phyloP scores from a whole-genome alignment of 2,888 invertebrate genomes.

The Perithous albicinctus region DNA sequence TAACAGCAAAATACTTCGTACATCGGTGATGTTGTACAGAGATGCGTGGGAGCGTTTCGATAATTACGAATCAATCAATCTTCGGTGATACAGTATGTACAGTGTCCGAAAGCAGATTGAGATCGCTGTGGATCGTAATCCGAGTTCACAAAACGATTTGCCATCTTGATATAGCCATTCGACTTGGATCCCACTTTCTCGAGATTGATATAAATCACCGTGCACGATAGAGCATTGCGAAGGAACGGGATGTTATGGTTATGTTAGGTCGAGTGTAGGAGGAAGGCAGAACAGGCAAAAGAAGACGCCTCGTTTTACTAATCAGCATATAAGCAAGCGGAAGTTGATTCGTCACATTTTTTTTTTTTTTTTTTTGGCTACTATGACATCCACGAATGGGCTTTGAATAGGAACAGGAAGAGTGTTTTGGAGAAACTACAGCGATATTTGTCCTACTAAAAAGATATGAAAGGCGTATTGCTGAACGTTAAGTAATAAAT shows the following conservation, averaged over 20 bases:
- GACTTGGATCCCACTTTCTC: constrained; percentile 37
- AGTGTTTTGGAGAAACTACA: neutral
- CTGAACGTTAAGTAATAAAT: neutral
- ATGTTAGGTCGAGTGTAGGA: constrained; percentile 23
- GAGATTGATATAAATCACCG: constrained; percentile 45
- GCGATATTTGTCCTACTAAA: neutral
- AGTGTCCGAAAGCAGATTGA: constrained; percentile 16
- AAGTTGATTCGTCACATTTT: constrained; percentile 18
- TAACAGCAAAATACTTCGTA: neutral
- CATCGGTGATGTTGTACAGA: neutral
- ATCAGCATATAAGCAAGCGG: constrained; percentile 35
- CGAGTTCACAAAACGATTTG: constrained; percentile 13
- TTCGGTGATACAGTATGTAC: neutral
- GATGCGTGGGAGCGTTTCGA: neutral
- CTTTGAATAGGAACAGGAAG: neutral
- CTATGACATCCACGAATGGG: neutral
- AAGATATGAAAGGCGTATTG: neutral
- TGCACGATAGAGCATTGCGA: constrained; percentile 12
- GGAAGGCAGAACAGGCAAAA: constrained; percentile 20
- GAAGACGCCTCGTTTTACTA: constrained; percentile 19
- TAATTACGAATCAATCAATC: constrained; percentile 19
- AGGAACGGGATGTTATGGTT: constrained; percentile 18
- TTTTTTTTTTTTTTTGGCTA: neutral
- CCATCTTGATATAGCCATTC: constrained; percentile 30
- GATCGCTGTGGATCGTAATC: constrained; percentile 6